These are phyloP conservation scores for Vireo griseus DNA, from an alignment of 2,797 vertebrate genomes.

Conservation along the genomic window DNA sequence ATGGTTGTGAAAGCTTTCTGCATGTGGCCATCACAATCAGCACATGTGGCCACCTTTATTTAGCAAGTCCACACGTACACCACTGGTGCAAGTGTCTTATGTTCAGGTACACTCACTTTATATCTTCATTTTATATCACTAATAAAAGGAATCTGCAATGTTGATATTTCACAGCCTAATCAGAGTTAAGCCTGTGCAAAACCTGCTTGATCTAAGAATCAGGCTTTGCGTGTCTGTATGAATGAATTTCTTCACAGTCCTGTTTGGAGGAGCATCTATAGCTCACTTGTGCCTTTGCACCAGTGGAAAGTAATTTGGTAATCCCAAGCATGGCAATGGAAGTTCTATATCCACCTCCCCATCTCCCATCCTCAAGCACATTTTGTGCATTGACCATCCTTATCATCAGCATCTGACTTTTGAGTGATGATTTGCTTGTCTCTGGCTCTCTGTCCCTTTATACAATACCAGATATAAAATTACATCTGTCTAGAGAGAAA, in stretches of 20 bases:
- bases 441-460: conserved; percentile 1
- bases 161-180: neutral
- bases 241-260: neutral
- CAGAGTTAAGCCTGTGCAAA: neutral
- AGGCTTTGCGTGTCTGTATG: neutral
- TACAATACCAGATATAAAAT: neutral
- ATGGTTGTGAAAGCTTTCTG: neutral
- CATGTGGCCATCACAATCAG: neutral
- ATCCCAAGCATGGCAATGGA: neutral
- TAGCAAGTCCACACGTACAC: neutral
- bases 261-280: neutral
- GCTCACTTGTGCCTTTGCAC: neutral
- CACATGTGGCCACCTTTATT: neutral
- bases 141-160: neutral
- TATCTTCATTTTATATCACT: neutral
- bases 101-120: neutral
- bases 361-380: neutral
- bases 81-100: neutral
- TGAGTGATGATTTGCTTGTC: neutral
- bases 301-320: neutral
- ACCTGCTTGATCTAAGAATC: neutral
- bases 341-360: neutral
- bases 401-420: conserved; percentile 25
- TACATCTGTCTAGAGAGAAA: neutral
- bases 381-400: conserved; percentile 4